Base-by-base conservation (phyloP, 2,797 vertebrate species). In the Moxostoma hubbsi region DNA sequence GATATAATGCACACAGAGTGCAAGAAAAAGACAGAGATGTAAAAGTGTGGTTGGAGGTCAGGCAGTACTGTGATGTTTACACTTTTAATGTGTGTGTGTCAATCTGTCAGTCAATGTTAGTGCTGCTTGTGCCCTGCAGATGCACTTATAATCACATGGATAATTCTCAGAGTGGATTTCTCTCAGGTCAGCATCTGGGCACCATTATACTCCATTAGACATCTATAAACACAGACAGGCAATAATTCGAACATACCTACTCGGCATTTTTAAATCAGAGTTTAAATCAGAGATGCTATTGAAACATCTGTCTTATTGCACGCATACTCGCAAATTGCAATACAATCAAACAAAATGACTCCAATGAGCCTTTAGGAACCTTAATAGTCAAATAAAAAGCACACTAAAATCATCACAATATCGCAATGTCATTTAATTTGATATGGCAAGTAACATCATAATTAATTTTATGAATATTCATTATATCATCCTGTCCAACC, bases 141-240 rank as follows among this genome's bases (percentile, higher is more conserved):
- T n/a, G 61, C 18, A 13, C 45, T 47, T 15, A 73, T 61, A 47
- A 71, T 59, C 54, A 24, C 45, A 59, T 46, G 68, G 45, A 15
- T 15, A 47, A 58, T 43, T 73, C 46, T 61, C 7, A 24, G 71
- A 50, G 16, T 36, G 12, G 1, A 43, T 62, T 9, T 62, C 49
- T 73, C 18, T 15, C 47, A 7, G 3, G 18, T 51, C 46, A 62
- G 47, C 46, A 61, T 73, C 46, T 73, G 71, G 12, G 24, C 1
- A n/a, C 43, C 69, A 72, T 72, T 58, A 71, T 8, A 73, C 11
- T 51, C 46, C 58, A 61, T 62, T 51, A 73, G 46, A 62, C 9
- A 43, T 73, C n/a, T 62, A 51, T n/a, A 36, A 51, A 61, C 12
- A 62, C 7, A 50, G 45, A 61, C 5, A 36, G 6, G 9, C 9